phyloP scores from a whole-genome alignment of 1,140 invertebrate genomes.

The Drosophila truncata region DNA sequence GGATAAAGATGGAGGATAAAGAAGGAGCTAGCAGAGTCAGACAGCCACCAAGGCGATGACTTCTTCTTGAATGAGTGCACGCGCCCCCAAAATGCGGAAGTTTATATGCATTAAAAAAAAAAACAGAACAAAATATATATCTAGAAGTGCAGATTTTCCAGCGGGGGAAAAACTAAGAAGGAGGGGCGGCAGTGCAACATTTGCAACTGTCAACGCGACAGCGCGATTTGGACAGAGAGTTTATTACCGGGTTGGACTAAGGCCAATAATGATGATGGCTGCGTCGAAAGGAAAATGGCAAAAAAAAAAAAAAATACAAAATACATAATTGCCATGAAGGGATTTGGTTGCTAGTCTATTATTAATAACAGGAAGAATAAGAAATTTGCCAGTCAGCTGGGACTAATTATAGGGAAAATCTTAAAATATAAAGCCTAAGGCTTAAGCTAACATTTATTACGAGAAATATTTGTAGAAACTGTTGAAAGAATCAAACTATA shows the following conservation, averaged over 20 bases:
- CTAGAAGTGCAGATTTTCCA: conserved; percentile 20
- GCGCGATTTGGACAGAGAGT: conserved; percentile 54
- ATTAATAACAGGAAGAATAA: conserved; percentile 12
- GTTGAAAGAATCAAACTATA: background rate
- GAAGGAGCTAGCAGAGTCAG: conserved; percentile 24
- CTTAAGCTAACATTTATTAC: background rate
- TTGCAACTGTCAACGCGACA: conserved; percentile 80
- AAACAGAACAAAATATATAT: conserved; percentile 52
- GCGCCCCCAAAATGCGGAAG: conserved; percentile 78
- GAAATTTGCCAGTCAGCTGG: background rate
- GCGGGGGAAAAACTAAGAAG: background rate
- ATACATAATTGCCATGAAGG: conserved; percentile 34
- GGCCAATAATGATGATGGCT: conserved; percentile 66
- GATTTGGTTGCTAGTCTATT: conserved; percentile 29
- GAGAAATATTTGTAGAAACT: background rate
- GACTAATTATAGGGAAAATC: background rate
- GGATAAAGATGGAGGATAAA: conserved; percentile 39
- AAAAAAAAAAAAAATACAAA: conserved; percentile 10
- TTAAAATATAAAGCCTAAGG: background rate
- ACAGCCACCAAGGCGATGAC: conserved; percentile 41
- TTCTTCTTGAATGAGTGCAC: conserved; percentile 56
- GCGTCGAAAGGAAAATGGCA: conserved; percentile 13
- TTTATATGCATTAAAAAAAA: conserved; percentile 50
- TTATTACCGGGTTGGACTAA: conserved; percentile 77
- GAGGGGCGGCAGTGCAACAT: conserved; percentile 53